phyloP scores from a whole-genome alignment of 2,888 invertebrate species.

The Tineola bisselliella region DNA sequence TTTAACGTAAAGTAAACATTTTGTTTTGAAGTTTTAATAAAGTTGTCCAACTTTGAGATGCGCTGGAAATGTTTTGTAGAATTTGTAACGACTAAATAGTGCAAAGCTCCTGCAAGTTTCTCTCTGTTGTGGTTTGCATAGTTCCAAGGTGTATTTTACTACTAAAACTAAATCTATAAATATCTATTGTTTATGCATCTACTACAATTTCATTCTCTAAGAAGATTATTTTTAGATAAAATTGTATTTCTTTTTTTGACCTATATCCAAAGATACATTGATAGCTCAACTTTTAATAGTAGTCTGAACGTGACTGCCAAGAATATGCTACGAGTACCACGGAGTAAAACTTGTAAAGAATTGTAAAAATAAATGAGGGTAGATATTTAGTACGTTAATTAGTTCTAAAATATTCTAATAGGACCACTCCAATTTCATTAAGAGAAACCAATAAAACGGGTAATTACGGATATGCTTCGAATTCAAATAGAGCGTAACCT shows the following conservation, averaged over 20 bases:
- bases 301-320: too few relatives aligned
- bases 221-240: too few relatives aligned
- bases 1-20: not conserved
- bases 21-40: not conserved
- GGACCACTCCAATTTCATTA: too few relatives aligned
- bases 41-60: not conserved
- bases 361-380: too few relatives aligned
- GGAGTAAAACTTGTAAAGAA: too few relatives aligned
- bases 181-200: not conserved
- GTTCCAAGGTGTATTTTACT: not conserved
- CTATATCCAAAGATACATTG: too few relatives aligned
- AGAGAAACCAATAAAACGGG: not conserved
- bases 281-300: too few relatives aligned
- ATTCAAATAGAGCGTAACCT: not conserved
- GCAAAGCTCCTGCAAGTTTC: not conserved
- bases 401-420: too few relatives aligned
- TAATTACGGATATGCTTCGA: not conserved
- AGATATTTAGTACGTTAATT: too few relatives aligned
- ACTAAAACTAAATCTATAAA: not conserved
- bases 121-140: conserved; percentile 1
- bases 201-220: too few relatives aligned
- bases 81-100: not conserved
- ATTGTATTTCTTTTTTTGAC: too few relatives aligned
- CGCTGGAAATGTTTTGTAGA: not conserved
- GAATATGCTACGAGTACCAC: too few relatives aligned